Conservation (phyloP, 2,888 invertebrate species). For the Lobophora halterata region DNA sequence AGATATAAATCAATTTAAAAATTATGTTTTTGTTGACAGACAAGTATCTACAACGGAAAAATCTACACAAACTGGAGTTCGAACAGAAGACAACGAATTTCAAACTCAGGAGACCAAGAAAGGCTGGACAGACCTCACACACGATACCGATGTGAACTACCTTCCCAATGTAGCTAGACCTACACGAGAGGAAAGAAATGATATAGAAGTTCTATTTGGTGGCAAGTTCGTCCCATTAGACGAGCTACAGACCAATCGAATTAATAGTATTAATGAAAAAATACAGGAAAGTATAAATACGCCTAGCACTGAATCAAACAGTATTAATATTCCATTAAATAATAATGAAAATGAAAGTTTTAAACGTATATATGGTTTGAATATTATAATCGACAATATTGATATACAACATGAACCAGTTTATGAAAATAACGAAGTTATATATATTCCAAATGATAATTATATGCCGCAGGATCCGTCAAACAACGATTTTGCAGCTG, state of each 20-base stretch:
- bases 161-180: conserved; percentile 42
- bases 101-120: conserved; percentile 25
- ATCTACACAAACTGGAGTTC: conserved; percentile 4
- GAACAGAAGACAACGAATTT: conserved; percentile 7
- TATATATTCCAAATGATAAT: conserved; percentile 8
- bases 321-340: conserved; percentile 9
- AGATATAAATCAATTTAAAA: background rate
- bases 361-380: conserved; percentile 7
- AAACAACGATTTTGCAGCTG: no score
- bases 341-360: conserved; percentile 3
- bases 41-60: conserved; percentile 4
- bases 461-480: background rate
- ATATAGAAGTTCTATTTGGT: conserved; percentile 51
- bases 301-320: conserved; percentile 5
- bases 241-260: conserved; percentile 28
- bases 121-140: conserved; percentile 59
- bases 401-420: conserved; percentile 8
- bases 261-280: conserved; percentile 18
- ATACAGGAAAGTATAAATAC: conserved; percentile 18
- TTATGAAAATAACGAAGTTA: conserved; percentile 7
- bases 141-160: conserved; percentile 66
- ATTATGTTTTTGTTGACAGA: conserved; percentile 18
- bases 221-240: conserved; percentile 50
- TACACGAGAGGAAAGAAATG: conserved; percentile 45
- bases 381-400: conserved; percentile 10